Evolutionary conservation across 2,113 vertebrate species (phyloP), one percentile per base, ranked within the genome.

Genomic region (Sula dactylatra): DNA sequence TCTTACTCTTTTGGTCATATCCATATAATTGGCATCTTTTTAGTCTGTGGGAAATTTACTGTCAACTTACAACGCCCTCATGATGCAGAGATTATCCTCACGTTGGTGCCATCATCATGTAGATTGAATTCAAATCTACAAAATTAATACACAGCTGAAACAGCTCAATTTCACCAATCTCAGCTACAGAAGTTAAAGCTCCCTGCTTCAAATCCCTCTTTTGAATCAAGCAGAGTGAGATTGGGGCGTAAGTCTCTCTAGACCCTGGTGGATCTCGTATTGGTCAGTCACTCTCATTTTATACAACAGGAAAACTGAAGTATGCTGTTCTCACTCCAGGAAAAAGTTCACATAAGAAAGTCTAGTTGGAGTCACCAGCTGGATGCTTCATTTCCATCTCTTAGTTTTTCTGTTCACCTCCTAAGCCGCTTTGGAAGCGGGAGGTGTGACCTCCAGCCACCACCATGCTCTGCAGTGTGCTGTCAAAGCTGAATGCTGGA

Each of bases 381-480:
- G 56, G 11, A 38, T n/a, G 74, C 26, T 72, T 34, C 25, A 13
- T 32, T 29, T 50, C 19, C n/a, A 67, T 4, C 17, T 45, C 55
- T 47, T 8, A 20, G 6, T 66, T 59, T 17, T 40, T 36, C 59
- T 54, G 18, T 27, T 42, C 42, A 21, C 14, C 49, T 90, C 29
- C 70, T 50, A 82, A 27, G 17, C 34, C 44, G 4, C 40, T 45
- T 6, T 6, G 31, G 34, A 31, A 42, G 16, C 44, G 67, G 45
- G 9, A 40, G 9, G 19, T 32, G 15, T 2, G 7, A 49, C 11
- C 38, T 58, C 10, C n/a, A 62, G 70, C 19, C 77, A 76, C 25
- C 32, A 27, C 6, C 52, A 13, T 0, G 0, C 36, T 52, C 59
- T 4, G 13, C 25, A 25, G 4, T 1, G 3, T 4, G 32, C 40